Evolutionary conservation across 2,113 vertebrate species (phyloP).

Genomic region (Rana temporaria): DNA sequence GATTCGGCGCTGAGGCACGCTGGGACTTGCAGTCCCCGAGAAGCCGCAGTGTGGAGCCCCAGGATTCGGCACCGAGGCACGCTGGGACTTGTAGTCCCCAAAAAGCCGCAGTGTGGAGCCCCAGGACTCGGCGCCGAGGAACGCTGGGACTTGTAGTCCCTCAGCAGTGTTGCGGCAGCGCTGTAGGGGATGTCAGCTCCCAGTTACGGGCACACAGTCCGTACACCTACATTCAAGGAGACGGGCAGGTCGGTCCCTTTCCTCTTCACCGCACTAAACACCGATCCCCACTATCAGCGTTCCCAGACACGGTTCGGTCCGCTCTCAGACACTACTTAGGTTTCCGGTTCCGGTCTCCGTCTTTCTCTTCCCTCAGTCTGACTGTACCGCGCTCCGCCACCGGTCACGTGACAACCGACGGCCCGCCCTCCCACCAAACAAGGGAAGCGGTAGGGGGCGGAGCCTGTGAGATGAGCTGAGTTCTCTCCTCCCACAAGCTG

Average conservation of each 20-base stretch:
- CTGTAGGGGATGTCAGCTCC: too few species aligned
- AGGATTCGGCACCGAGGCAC: too few species aligned
- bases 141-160: too few species aligned
- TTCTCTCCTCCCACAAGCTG: too few species aligned
- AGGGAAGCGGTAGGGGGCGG: background rate
- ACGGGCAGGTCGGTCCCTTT: background rate
- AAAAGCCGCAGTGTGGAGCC: too few species aligned
- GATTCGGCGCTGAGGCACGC: too few species aligned
- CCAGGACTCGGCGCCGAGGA: too few species aligned
- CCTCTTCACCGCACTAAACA: background rate
- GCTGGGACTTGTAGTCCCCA: too few species aligned
- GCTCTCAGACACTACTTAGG: conserved; percentile 5
- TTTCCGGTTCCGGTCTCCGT: conserved; percentile 54
- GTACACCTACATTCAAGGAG: conserved; percentile 13
- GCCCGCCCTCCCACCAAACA: conserved; percentile 15
- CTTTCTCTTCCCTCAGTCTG: conserved; percentile 19
- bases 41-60: too few species aligned
- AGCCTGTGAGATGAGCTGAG: background rate
- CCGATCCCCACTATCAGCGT: background rate
- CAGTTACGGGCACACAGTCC: too few species aligned
- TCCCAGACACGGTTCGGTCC: conserved; percentile 12
- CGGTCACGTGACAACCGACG: conserved; percentile 22
- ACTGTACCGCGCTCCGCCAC: conserved; percentile 46
- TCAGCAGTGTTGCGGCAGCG: too few species aligned
- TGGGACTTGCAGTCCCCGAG: too few species aligned